These are phyloP conservation scores for Synanthedon vespiformis DNA, from an alignment of 2,888 invertebrate genomes.

Conservation along the genomic window DNA sequence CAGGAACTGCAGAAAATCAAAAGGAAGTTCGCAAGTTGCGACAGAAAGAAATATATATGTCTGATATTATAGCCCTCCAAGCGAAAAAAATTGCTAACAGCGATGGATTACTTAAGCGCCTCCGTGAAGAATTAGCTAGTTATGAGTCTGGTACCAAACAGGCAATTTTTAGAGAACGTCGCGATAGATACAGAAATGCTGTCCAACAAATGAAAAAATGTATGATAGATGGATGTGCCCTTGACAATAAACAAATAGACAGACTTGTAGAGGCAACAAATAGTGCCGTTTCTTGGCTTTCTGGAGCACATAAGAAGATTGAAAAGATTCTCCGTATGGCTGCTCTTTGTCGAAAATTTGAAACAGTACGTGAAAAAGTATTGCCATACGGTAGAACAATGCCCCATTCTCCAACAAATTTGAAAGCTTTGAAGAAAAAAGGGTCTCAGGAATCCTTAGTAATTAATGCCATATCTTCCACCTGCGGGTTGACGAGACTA, in stretches of 20 bases:
- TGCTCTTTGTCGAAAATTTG: slow-evolving; percentile 67
- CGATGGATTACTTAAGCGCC: slow-evolving; percentile 38
- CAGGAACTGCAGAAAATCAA: slow-evolving; percentile 50
- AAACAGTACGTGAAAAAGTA: slow-evolving; percentile 66
- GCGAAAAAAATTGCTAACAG: slow-evolving; percentile 51
- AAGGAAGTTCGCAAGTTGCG: slow-evolving; percentile 50
- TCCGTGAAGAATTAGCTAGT: slow-evolving; percentile 39
- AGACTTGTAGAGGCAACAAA: slow-evolving; percentile 45
- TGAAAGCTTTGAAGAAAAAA: slow-evolving; percentile 26
- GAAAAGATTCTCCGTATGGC: slow-evolving; percentile 62
- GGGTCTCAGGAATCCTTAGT: slow-evolving; percentile 42
- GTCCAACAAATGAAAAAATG: slow-evolving; percentile 36
- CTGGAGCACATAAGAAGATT: slow-evolving; percentile 49
- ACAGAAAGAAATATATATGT: slow-evolving; percentile 52
- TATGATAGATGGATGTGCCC: slow-evolving; percentile 30
- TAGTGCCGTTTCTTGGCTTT: slow-evolving; percentile 45
- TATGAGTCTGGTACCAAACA: slow-evolving; percentile 60
- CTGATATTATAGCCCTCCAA: slow-evolving; percentile 57
- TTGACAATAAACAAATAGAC: slow-evolving; percentile 35
- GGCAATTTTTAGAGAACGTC: slow-evolving; percentile 50
- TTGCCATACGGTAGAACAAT: slow-evolving; percentile 38
- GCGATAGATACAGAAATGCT: slow-evolving; percentile 45
- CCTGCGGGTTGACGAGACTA: slow-evolving; percentile 42
- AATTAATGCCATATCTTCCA: slow-evolving; percentile 34
- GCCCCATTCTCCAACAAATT: slow-evolving; percentile 27